Conservation (phyloP, 2,888 invertebrate species). For the Rhogogaster chlorosoma region DNA sequence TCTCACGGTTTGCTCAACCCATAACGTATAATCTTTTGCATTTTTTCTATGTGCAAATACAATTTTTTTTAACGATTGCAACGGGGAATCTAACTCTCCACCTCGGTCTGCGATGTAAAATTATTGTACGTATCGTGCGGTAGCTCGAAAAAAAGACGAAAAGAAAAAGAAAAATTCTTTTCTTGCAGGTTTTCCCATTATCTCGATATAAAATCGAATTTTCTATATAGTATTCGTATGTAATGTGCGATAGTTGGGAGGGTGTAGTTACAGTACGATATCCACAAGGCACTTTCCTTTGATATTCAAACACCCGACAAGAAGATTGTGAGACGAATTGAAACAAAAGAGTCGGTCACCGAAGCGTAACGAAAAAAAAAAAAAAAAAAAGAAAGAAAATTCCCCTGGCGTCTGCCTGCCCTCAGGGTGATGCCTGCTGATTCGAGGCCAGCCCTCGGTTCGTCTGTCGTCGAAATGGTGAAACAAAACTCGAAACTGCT, state of each 20-base stretch:
- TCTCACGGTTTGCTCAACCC: not conserved
- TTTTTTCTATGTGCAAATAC: not conserved
- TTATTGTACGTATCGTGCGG: too few relatives aligned
- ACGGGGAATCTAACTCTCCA: not conserved
- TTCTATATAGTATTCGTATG: not conserved
- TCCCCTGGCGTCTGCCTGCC: constrained; percentile 63
- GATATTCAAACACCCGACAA: constrained; percentile 14
- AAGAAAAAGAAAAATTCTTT: too few relatives aligned
- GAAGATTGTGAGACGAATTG: constrained; percentile 28
- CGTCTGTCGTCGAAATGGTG: constrained; percentile 43
- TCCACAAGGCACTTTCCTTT: not conserved
- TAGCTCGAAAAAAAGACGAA: too few relatives aligned
- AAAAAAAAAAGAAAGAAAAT: constrained; percentile 68
- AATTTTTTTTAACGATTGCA: not conserved
- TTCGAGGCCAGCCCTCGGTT: constrained; percentile 28
- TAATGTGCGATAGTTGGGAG: not conserved
- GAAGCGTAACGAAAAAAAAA: constrained; percentile 56
- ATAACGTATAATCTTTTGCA: not conserved
- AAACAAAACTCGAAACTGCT: constrained; percentile 46
- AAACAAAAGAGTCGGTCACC: constrained; percentile 13
- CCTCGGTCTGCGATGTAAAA: too few relatives aligned
- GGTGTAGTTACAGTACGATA: not conserved
- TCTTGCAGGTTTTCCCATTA: too few relatives aligned
- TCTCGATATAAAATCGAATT: too few relatives aligned
- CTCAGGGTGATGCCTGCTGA: constrained; percentile 63